Evolutionary conservation across 1,140 invertebrate species (phyloP).

Genomic region (Ceratitis capitata): DNA sequence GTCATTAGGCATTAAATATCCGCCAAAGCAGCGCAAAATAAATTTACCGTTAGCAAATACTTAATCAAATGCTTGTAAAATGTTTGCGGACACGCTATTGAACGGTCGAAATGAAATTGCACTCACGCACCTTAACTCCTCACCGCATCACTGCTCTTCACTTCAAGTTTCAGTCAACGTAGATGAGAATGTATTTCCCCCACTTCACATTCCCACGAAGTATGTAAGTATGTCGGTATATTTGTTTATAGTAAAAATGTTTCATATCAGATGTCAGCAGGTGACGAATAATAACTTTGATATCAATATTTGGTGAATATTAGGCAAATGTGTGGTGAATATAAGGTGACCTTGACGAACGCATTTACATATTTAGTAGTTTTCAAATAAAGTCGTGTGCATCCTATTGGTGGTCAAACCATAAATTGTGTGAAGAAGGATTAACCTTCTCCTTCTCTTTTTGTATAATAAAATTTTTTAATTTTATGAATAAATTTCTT

Average conservation of each 20-base stretch:
- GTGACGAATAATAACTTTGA: background rate
- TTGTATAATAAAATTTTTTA: too few relatives aligned
- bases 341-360: too few relatives aligned
- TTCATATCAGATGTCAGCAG: background rate
- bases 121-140: background rate
- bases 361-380: too few relatives aligned
- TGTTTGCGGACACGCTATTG: conserved; percentile 31
- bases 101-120: too few relatives aligned
- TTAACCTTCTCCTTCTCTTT: background rate
- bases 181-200: too few relatives aligned
- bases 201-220: too few relatives aligned
- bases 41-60: conserved; percentile 41
- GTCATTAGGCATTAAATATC: background rate
- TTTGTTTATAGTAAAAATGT: background rate
- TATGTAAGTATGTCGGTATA: too few relatives aligned
- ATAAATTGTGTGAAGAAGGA: too few relatives aligned
- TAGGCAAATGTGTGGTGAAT: background rate
- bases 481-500: too few relatives aligned
- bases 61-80: conserved; percentile 23
- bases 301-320: too few relatives aligned
- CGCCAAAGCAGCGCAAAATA: conserved; percentile 36
- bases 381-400: too few relatives aligned
- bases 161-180: background rate
- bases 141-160: background rate
- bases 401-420: too few relatives aligned